These are phyloP conservation scores for Oreochromis aureus DNA, from an alignment of 2,113 vertebrate species.

Conservation along the genomic window DNA sequence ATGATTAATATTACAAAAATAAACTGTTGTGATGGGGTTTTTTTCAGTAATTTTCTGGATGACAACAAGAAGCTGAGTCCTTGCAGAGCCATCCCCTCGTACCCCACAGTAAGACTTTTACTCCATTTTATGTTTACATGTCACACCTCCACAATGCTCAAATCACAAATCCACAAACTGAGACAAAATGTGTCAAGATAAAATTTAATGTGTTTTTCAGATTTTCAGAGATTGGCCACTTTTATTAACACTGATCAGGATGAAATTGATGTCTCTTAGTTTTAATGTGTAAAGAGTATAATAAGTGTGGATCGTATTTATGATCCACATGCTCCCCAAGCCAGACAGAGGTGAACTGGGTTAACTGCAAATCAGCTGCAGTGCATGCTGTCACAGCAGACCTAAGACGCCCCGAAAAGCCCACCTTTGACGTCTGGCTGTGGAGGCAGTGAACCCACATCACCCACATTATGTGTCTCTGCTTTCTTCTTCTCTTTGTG, in stretches of 20 bases:
- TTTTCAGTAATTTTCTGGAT: conserved; percentile 76
- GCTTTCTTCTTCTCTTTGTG: not conserved
- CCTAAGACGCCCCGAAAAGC: conserved; percentile 64
- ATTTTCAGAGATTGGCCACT: not conserved
- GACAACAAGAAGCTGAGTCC: conserved; percentile 79
- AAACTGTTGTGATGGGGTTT: not conserved
- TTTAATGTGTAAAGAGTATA: not conserved
- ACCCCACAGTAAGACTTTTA: conserved; percentile 79
- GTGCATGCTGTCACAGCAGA: conserved; percentile 67
- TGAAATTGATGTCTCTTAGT: not conserved
- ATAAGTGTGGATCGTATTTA: not conserved
- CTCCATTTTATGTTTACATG: not conserved
- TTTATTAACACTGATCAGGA: not conserved
- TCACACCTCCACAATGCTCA: not conserved
- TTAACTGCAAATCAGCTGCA: conserved; percentile 64
- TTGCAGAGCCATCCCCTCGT: conserved; percentile 78
- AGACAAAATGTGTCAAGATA: not conserved
- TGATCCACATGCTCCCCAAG: not conserved
- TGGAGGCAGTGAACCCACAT: conserved; percentile 47
- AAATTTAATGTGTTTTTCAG: not conserved
- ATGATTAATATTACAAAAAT: not conserved
- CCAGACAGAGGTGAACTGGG: conserved; percentile 20
- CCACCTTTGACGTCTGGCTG: conserved; percentile 61
- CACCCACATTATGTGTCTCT: not conserved
- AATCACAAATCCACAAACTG: not conserved